Conservation (phyloP, 2,888 invertebrate genomes). For the Eristalinus sepulchralis region DNA sequence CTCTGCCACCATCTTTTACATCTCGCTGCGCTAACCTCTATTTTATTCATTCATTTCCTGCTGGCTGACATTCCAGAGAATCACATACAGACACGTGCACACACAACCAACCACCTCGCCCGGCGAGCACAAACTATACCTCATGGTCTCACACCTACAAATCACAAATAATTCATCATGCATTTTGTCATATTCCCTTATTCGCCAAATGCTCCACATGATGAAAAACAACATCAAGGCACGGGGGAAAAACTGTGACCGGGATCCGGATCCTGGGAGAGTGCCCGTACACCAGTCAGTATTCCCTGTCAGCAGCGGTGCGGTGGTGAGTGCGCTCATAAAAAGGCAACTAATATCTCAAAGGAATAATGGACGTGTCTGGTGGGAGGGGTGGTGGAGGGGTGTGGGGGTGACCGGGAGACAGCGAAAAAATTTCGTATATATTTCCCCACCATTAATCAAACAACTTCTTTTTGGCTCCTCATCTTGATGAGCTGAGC, state of each 20-base stretch:
- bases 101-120: neutral
- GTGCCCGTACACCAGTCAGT: constrained; percentile 25
- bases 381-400: no score
- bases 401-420: no score
- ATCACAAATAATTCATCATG: constrained; percentile 66
- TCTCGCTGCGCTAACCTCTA: neutral
- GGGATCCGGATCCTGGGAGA: constrained; percentile 18
- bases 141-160: constrained; percentile 28
- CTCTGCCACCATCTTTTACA: constrained; percentile 23
- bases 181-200: constrained; percentile 65
- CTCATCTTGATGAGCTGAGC: constrained; percentile 44
- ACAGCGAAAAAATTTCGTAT: constrained; percentile 26
- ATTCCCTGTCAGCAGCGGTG: neutral
- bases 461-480: constrained; percentile 42
- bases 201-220: constrained; percentile 48
- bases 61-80: constrained; percentile 8
- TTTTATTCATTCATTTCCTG: constrained; percentile 50
- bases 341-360: constrained; percentile 62
- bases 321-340: constrained; percentile 32
- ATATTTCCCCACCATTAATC: constrained; percentile 63
- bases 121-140: neutral
- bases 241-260: neutral
- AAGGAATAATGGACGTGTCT: constrained; percentile 45
- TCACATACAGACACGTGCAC: neutral
- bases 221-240: constrained; percentile 13